Evolutionary conservation across 2,797 vertebrate species (phyloP), one percentile per base, ranked within the genome.

Genomic region (Pangasius krempfi): DNA sequence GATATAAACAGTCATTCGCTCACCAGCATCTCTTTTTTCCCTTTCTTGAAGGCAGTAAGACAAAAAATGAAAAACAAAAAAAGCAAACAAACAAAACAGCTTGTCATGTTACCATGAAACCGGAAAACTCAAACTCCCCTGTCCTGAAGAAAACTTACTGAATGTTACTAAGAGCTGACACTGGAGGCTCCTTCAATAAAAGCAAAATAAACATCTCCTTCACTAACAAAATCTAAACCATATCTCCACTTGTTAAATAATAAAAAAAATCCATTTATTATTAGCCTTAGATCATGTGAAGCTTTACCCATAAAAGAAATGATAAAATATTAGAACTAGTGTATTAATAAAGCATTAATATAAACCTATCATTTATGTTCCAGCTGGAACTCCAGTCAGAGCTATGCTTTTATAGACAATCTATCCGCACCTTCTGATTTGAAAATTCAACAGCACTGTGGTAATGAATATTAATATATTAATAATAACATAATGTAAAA

Each of bases 401-500:
- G 47, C 5, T 14, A 9, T 37, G 30, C 16, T 33, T 22, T 76
- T 50, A 27, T 56, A 33, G 47, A 47, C 8, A 9, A 47, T 47
- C 7, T 47, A 47, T 47, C 47, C 47, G 16, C 3, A 37, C 75
- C 47, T 80, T 80, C 30, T 5, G 4, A 22, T 22, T 56, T 16
- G 14, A 76, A 13, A 76, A 76, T 76, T 76, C 27, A 76, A 50
- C 47, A 50, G 13, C 4, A 13, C 22, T 16, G n/a, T 30, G 7
- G 16, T 79, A 76, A 78, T n/a, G 44, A 78, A 50, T n/a, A 78
- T 50, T 40, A 72, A 72, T 14, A 9, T n/a, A 22, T 25, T 47
- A 27, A 88, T 70, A 0, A 22, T 86, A 1, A 30, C 56, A 52
- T n/a, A 12, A 58, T 66, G 79, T 52, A 73, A 22, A 89, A 87